Percentiles rank a stretch among this genome's conserved stretches.
Evolutionary conservation across 2,113 vertebrate genomes (phyloP).

Genomic region (Spea multiplicata): DNA sequence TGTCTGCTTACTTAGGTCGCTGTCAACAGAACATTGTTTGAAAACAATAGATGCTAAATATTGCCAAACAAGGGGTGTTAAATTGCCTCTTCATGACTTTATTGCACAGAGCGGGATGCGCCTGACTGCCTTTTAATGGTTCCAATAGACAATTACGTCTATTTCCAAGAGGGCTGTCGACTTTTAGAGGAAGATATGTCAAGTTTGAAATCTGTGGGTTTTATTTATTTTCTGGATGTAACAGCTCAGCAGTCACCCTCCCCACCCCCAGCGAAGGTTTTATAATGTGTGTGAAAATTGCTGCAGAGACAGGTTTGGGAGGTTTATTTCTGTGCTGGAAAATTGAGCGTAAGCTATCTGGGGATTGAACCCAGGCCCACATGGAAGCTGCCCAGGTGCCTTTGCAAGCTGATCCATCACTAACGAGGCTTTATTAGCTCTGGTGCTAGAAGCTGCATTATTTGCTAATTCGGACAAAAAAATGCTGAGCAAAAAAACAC

Average conservation of each 20-base stretch:
- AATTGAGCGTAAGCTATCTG: constrained; percentile 29
- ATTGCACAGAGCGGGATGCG: constrained; percentile 18
- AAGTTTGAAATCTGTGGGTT: constrained; percentile 19
- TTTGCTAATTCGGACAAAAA: constrained; percentile 26
- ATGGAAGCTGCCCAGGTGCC: constrained; percentile 31
- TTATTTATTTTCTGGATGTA: not conserved
- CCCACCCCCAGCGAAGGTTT: constrained; percentile 9
- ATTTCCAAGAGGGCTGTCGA: constrained; percentile 41
- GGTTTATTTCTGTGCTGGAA: constrained; percentile 43
- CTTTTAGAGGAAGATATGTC: constrained; percentile 39
- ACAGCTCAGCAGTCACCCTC: constrained; percentile 20
- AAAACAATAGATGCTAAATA: constrained; percentile 17
- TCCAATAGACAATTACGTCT: constrained; percentile 39
- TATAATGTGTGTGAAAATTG: constrained; percentile 28
- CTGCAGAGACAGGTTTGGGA: constrained; percentile 18
- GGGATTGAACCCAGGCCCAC: constrained; percentile 32
- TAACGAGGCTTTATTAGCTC: constrained; percentile 45
- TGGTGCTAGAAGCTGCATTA: constrained; percentile 35
- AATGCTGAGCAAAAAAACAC: constrained; percentile 27
- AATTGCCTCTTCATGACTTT: constrained; percentile 37
- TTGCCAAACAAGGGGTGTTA: constrained; percentile 42
- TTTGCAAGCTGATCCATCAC: constrained; percentile 38
- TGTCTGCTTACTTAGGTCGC: not conserved
- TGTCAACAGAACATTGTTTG: constrained; percentile 6
- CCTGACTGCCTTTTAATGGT: constrained; percentile 36